Evolutionary conservation across 2,797 vertebrate species (phyloP).

Genomic region (Jordanella pulchra): DNA sequence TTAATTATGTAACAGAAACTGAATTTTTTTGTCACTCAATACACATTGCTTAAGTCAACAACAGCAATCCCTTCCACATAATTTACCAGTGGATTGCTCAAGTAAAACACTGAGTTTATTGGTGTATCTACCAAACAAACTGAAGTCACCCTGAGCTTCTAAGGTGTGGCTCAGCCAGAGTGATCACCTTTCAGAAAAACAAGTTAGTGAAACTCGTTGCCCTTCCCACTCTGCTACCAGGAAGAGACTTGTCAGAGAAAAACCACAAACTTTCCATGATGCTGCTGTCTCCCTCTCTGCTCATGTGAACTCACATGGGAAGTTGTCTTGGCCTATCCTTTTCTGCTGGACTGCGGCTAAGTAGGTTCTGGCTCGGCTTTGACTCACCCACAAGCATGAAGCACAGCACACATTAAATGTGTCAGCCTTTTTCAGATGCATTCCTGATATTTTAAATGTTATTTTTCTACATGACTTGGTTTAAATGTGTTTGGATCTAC

Average conservation of each 20-base stretch:
- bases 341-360: slow-evolving; percentile 28
- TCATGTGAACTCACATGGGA: slow-evolving; percentile 49
- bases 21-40: not conserved
- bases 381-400: slow-evolving; percentile 43
- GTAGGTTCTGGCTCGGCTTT: slow-evolving; percentile 46
- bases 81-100: not conserved
- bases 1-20: not conserved
- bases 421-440: slow-evolving; percentile 10
- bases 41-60: slow-evolving; percentile 7
- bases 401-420: slow-evolving; percentile 17
- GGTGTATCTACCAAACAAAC: not conserved
- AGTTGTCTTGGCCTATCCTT: slow-evolving; percentile 28
- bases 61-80: not conserved
- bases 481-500: slow-evolving; percentile 22
- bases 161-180: slow-evolving; percentile 45
- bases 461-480: slow-evolving; percentile 11
- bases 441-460: slow-evolving; percentile 7
- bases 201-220: slow-evolving; percentile 40
- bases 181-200: slow-evolving; percentile 58
- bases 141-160: slow-evolving; percentile 29
- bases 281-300: slow-evolving; percentile 26
- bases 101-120: not conserved
- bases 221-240: slow-evolving; percentile 49
- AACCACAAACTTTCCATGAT: slow-evolving; percentile 75
- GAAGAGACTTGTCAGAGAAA: slow-evolving; percentile 61